Evolutionary conservation across 2,888 invertebrate genomes (phyloP), one percentile per base, ranked within the genome.

Genomic region (Thymelicus sylvestris): DNA sequence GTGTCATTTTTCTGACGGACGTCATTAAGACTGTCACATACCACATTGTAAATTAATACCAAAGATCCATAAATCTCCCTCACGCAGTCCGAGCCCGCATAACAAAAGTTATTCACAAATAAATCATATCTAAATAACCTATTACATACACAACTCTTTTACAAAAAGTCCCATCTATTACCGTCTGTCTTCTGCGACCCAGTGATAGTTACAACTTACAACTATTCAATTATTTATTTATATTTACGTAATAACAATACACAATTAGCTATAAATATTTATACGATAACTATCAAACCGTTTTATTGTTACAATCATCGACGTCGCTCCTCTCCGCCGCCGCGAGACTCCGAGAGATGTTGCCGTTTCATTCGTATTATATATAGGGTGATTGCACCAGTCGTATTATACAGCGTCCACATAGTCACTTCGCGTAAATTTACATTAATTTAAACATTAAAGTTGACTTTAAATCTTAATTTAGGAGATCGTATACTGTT

Each of bases 231-330:
- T 92, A 91, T 91, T 91, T 92, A 91, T 92, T 93, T 93, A 92
- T 93, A 92, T 92, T 91, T 93, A 93, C 90, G 91, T 92, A 90
- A 91, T 93, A 93, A 93, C 93, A 93, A 93, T 93, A 93, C 93
- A 93, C 93, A 93, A 92, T 93, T 93, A 93, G 93, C 93, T 93
- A 93, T 93, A 93, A 93, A 93, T 93, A 93, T 93, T 91, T 93
- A 93, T 93, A 93, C 84, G 92, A 90, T 92, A 91, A 92, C 92
- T 92, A 92, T 93, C 87, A 92, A 93, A 92, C 91, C 87, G 83
- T 88, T 84, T 91, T 90, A 90, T 92, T 90, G 91, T 91, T 91
- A 89, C 87, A 87, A 85, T 87, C 85, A 84, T 88, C 88, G 80
- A 83, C 83, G 85, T 85, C 86, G 83, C 87, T 87, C 86, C 87